phyloP scores from a whole-genome alignment of 2,113 vertebrate genomes.

The Entosphenus tridentatus region DNA sequence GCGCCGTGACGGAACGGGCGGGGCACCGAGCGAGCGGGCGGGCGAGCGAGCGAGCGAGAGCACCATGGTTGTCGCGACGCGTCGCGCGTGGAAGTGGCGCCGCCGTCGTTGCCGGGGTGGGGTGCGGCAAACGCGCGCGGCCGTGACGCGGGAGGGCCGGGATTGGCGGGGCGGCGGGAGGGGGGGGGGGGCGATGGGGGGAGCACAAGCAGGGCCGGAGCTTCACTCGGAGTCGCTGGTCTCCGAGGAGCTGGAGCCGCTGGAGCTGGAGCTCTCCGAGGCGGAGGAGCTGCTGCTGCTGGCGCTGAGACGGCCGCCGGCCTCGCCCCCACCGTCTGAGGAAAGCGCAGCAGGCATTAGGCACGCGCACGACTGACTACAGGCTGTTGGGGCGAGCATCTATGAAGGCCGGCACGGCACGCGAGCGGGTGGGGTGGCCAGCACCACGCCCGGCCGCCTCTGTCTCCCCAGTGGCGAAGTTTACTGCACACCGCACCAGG shows the following conservation, averaged over 20 bases:
- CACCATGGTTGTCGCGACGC: background rate
- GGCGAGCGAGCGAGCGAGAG: too few relatives aligned
- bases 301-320: constrained; percentile 56
- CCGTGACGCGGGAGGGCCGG: background rate
- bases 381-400: background rate
- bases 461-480: background rate
- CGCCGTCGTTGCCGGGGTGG: background rate
- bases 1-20: constrained; percentile 5
- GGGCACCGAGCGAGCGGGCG: background rate
- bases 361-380: background rate
- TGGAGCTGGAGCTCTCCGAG: constrained; percentile 37
- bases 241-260: constrained; percentile 50
- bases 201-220: constrained; percentile 26
- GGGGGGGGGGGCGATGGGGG: background rate
- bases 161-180: background rate
- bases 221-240: constrained; percentile 49
- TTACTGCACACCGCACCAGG: background rate
- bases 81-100: constrained; percentile 12
- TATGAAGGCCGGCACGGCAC: background rate
- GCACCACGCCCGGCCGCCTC: background rate
- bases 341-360: constrained; percentile 42
- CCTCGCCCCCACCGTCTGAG: constrained; percentile 24
- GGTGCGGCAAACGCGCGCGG: background rate
- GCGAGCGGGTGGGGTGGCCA: background rate
- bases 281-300: constrained; percentile 58